Evolutionary conservation across 2,797 vertebrate genomes (phyloP).

Genomic region (Fratercula arctica): DNA sequence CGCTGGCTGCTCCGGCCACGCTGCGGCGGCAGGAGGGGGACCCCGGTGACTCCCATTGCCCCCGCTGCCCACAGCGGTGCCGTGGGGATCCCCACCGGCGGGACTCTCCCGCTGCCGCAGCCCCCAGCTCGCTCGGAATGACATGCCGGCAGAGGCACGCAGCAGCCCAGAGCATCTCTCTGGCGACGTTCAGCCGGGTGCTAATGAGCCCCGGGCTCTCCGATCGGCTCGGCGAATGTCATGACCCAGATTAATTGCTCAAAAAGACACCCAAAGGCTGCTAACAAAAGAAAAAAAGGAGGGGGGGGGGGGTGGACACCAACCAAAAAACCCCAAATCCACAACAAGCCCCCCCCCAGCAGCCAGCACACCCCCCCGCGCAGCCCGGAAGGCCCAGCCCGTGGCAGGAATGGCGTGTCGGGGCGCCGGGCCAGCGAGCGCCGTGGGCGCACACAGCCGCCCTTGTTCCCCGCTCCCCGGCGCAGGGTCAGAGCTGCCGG

Average conservation of each 20-base stretch:
- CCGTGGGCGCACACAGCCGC: background rate
- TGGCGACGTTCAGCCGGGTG: background rate
- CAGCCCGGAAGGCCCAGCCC: conserved; percentile 44
- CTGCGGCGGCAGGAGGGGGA: background rate
- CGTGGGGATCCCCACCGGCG: background rate
- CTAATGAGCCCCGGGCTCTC: conserved; percentile 16
- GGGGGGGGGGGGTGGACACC: too few relatives aligned
- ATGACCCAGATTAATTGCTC: conserved; percentile 53
- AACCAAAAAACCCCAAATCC: background rate
- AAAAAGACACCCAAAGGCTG: background rate
- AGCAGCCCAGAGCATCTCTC: background rate
- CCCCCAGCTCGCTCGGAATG: conserved; percentile 46
- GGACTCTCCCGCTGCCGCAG: conserved; percentile 21
- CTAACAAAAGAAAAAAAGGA: background rate
- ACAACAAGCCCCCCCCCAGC: background rate
- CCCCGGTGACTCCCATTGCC: fast-evolving
- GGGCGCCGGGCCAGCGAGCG: background rate
- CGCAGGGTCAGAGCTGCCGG: background rate
- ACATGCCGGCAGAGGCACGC: conserved; percentile 9
- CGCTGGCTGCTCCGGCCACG: fast-evolving
- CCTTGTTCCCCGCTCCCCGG: conserved; percentile 49
- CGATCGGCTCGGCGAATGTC: background rate
- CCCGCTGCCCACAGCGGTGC: background rate
- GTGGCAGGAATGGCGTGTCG: background rate
- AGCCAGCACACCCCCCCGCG: background rate